These are phyloP conservation scores for Eupithecia abbreviata DNA, from an alignment of 2,888 invertebrate genomes.

Conservation along the genomic window DNA sequence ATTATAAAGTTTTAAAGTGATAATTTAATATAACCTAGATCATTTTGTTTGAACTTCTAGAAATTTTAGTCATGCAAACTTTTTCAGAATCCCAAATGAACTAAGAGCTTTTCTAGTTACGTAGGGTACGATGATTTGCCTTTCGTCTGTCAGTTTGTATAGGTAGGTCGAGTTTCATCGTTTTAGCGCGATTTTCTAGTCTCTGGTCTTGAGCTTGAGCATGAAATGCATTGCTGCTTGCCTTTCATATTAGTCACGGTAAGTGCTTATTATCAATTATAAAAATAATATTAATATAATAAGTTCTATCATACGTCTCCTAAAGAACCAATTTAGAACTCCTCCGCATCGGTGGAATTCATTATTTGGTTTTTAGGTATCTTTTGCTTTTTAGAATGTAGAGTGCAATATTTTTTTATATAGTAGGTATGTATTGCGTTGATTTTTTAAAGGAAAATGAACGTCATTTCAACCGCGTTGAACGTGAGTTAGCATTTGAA, in stretches of 20 bases:
- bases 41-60: not conserved
- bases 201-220: not conserved
- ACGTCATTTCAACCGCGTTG: not conserved
- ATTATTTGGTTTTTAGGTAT: not conserved
- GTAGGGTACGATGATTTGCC: not conserved
- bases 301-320: not conserved
- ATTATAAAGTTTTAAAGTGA: not conserved
- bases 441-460: not conserved
- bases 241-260: not conserved
- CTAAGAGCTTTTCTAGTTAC: not conserved
- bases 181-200: not conserved
- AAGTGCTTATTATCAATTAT: not conserved
- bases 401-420: not conserved
- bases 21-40: not conserved
- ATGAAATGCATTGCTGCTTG: not conserved
- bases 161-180: not conserved
- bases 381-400: not conserved
- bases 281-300: not conserved
- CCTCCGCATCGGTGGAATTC: not conserved
- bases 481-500: constrained; percentile 21
- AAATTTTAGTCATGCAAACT: not conserved
- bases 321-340: not conserved
- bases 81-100: not conserved
- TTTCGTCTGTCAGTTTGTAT: not conserved
- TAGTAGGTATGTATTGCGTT: not conserved